Conservation (phyloP, 2,888 invertebrate species). For the Pilophorus perplexus region DNA sequence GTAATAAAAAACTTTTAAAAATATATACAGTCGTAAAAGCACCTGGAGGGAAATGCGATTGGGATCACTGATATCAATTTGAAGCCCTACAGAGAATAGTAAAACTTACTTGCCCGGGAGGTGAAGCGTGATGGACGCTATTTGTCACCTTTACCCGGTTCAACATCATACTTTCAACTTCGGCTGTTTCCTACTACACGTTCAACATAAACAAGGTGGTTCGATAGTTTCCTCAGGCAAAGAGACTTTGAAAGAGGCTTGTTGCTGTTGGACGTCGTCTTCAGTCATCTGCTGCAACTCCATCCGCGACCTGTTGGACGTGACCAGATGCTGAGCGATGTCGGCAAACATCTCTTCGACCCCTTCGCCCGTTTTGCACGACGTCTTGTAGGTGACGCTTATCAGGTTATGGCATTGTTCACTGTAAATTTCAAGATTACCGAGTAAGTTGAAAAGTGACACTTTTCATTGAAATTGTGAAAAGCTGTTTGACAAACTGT, state of each 20-base stretch:
- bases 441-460: not conserved
- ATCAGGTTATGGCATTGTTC: slow-evolving; percentile 90
- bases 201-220: slow-evolving; percentile 51
- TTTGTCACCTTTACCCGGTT: no score
- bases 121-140: no score
- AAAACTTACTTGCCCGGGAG: no score
- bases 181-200: no score
- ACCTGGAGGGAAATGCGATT: no score
- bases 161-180: no score
- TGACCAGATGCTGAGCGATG: slow-evolving; percentile 76
- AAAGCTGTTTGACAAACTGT: not conserved
- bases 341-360: slow-evolving; percentile 87
- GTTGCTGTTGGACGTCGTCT: slow-evolving; percentile 53
- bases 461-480: not conserved
- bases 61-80: no score
- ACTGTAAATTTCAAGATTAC: slow-evolving; percentile 55
- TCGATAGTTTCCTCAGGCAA: slow-evolving; percentile 50
- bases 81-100: no score
- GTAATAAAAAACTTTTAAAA: no score
- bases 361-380: slow-evolving; percentile 82
- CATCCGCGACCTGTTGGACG: slow-evolving; percentile 76
- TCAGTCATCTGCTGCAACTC: slow-evolving; percentile 73
- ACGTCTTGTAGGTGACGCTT: slow-evolving; percentile 83
- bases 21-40: no score
- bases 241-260: slow-evolving; percentile 51